Conservation (phyloP, 2,113 vertebrate genomes). For the Melozone crissalis region DNA sequence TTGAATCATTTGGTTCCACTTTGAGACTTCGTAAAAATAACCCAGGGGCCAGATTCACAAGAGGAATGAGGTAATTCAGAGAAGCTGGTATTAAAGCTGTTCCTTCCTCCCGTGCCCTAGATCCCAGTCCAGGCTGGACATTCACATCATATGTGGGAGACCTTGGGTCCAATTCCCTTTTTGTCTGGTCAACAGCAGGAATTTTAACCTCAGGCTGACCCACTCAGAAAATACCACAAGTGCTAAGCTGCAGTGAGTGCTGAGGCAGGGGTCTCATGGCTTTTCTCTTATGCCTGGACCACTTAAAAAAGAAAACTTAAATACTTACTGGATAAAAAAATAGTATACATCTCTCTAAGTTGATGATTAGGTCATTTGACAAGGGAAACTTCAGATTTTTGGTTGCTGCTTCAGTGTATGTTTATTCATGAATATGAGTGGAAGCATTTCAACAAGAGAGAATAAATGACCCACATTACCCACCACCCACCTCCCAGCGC, state of each 20-base stretch:
- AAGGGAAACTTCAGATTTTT: background rate
- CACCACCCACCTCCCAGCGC: background rate
- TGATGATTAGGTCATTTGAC: background rate
- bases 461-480: background rate
- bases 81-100: background rate
- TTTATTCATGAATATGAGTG: background rate
- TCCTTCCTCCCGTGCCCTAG: background rate
- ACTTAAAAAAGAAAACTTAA: background rate
- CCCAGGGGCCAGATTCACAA: background rate
- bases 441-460: background rate
- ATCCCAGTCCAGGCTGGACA: background rate
- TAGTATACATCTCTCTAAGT: background rate
- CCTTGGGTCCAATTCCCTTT: background rate
- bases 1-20: slow-evolving; percentile 12
- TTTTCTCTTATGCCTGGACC: background rate
- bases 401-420: background rate
- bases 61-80: slow-evolving; percentile 6
- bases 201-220: background rate
- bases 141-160: background rate
- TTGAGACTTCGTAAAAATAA: background rate
- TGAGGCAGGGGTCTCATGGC: background rate
- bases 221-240: background rate
- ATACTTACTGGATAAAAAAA: background rate
- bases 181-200: background rate
- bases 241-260: background rate